Evolutionary conservation across 1,140 invertebrate genomes (phyloP), one percentile per base, ranked within the genome.

Genomic region (Lepidurus apus): DNA sequence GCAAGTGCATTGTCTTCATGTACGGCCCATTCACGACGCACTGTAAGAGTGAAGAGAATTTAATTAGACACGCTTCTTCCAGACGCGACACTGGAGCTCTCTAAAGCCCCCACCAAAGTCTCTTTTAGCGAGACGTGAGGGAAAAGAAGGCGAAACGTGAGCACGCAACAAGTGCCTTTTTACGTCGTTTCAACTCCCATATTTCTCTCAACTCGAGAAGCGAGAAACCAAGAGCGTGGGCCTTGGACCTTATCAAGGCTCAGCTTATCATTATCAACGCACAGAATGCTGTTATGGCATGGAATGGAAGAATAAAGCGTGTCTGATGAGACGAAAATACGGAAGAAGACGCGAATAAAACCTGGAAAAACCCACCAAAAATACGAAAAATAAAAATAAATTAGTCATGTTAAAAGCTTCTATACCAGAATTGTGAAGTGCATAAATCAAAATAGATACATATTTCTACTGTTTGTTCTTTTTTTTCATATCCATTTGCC

Each of bases 1-100:
- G 95, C 95, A 81, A 97, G 85, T 10, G 93, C 95, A 74, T 93
- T 92, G 86, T 98, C 96, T 85, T 97, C 93, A 82, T 95, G 91
- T 73, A 97, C 93, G 80, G 95, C 87, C 95, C 95, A 98, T 86
- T 97, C 92, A 80, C 91, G 89, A 84, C 93, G 93, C 44, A 95
- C 93, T 94, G 86, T 42, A 90, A 90, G 79, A 83, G 81, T 82
- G 42, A 17, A 53, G 42, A 73, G 42, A 34, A 80, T 65, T 21
- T 65, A 65, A 65, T 65, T 65, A 65, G 13, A 65, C 53, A 65
- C 7, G n/a, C 53, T 65, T 65, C 53, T 21, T 7, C 21, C 13
- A 65, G 53, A 65, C 53, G 53, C 53, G 53, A 65, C 53, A 65
- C 10, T n/a, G 17, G 17, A 65, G 21, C 53, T 13, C 53, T 65